Evolutionary conservation across 1,140 invertebrate genomes (phyloP).

Genomic region (Parapsyche elsis): DNA sequence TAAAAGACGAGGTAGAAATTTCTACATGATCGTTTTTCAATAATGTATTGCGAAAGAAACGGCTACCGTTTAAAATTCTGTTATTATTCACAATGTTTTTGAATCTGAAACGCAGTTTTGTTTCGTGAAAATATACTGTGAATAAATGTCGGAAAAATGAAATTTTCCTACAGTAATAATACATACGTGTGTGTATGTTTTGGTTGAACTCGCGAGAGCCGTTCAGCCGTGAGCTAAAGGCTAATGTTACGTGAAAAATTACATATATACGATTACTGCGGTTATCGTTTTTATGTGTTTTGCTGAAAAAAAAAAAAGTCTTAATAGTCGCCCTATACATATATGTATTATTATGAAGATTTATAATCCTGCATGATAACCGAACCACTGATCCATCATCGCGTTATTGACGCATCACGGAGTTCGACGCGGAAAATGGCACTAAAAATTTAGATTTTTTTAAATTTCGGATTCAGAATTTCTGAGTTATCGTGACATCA

Average conservation of each 20-base stretch:
- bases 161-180: neutral
- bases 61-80: too few species aligned
- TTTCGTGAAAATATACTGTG: too few species aligned
- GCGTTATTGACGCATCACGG: slow-evolving; percentile 33
- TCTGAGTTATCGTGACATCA: too few species aligned
- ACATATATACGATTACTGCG: slow-evolving; percentile 36
- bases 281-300: slow-evolving; percentile 39
- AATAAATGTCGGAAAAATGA: too few species aligned
- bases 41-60: too few species aligned
- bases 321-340: slow-evolving; percentile 31
- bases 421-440: neutral
- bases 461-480: too few species aligned
- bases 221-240: slow-evolving; percentile 26
- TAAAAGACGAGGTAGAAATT: too few species aligned
- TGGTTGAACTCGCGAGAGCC: neutral
- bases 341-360: slow-evolving; percentile 39
- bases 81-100: too few species aligned
- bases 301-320: neutral
- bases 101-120: too few species aligned
- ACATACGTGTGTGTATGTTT: neutral
- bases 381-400: slow-evolving; percentile 42
- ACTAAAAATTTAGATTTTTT: too few species aligned
- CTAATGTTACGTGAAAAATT: slow-evolving; percentile 47
- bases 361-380: slow-evolving; percentile 32
- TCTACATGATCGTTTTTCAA: too few species aligned